Evolutionary conservation across 2,113 vertebrate species (phyloP), one percentile per base, ranked within the genome.

Genomic region (Calidris pygmaea): DNA sequence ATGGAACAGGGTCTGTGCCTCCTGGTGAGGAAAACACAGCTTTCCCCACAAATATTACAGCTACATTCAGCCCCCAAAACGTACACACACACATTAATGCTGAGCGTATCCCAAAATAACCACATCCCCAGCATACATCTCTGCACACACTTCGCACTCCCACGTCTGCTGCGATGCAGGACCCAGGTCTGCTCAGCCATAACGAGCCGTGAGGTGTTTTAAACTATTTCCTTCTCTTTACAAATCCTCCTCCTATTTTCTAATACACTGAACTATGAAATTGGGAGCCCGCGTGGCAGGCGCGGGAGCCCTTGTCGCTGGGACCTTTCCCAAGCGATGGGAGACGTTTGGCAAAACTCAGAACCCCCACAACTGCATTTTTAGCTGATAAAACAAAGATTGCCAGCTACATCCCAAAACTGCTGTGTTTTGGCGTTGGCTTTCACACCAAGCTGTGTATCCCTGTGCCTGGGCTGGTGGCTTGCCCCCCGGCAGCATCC

Each of bases 201-300:
- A 30, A 62, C 62, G 74, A 63, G 62, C 91, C n/a, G 41, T 16
- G 59, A 73, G 73, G 59, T 37, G 75, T 18, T 85, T 58, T 56
- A 81, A 75, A 75, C 32, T 4, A 75, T 79, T 56, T 55, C 48
- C 55, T 85, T 35, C 71, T 48, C 45, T 43, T 82, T 55, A 41
- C 82, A 81, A 66, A 53, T 29, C 92, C 56, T 58, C 68, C 75
- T 75, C 70, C 34, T 70, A 71, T 93, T 85, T 93, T 93, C 86
- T 85, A 75, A 81, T n/a, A 93, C 75, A 45, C 68, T 93, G 86
- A 89, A 27, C 91, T 93, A 93, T 85, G 87, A 93, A 89, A 89
- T 81, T 75, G 63, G 81, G 68, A 75, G 60, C 41, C 32, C 14
- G 47, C 13, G 11, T 12, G 45, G 79, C 58, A 23, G 85, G 58